phyloP scores from a whole-genome alignment of 2,113 vertebrate genomes.

The Hypomesus transpacificus region DNA sequence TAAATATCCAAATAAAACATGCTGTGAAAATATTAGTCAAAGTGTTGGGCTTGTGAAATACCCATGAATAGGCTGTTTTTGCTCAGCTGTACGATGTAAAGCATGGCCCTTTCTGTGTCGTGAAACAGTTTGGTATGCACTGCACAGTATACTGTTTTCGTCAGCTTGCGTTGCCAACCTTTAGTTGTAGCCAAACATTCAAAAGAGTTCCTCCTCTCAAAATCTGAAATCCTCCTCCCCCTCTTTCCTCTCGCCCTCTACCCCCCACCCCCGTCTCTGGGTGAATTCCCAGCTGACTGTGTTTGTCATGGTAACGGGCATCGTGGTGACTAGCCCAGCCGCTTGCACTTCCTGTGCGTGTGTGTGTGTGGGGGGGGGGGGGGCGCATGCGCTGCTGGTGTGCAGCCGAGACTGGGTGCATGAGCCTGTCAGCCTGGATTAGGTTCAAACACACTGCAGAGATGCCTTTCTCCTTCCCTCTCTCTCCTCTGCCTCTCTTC shows the following conservation, averaged over 20 bases:
- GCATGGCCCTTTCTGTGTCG: neutral
- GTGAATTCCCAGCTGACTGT: constrained; percentile 78
- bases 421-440: constrained; percentile 74
- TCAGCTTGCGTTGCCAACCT: neutral
- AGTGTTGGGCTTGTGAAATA: neutral
- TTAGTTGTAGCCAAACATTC: neutral
- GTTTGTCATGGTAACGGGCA: constrained; percentile 78
- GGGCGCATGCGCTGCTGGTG: constrained; percentile 14
- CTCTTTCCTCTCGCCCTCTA: constrained; percentile 3
- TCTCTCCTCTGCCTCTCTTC: constrained; percentile 15
- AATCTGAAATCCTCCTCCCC: constrained; percentile 12
- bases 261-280: constrained; percentile 63
- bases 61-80: neutral
- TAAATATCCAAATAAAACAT: too few species aligned
- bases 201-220: constrained; percentile 28
- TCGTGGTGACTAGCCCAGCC: constrained; percentile 70
- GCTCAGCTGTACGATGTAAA: neutral
- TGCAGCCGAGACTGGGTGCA: constrained; percentile 59
- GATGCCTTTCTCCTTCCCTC: constrained; percentile 33
- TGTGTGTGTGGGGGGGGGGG: constrained; percentile 43
- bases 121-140: neutral
- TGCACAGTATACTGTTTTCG: neutral
- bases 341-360: constrained; percentile 71
- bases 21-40: too few species aligned
- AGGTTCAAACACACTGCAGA: constrained; percentile 70